Evolutionary conservation across 2,797 vertebrate genomes (phyloP).

Genomic region (Phoeniculus purpureus): DNA sequence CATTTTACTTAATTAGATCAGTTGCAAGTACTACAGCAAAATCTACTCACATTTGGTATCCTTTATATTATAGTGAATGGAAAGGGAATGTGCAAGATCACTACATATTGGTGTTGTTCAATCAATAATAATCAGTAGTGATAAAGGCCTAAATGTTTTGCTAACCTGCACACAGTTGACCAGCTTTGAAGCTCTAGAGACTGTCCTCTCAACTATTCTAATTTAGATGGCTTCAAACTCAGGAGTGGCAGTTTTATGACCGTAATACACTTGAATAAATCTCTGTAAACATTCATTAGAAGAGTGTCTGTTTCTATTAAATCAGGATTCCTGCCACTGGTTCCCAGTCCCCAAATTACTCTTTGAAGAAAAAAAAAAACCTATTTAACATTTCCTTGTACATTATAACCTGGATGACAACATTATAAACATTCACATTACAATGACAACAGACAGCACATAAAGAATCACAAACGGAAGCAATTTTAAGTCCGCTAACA

Average conservation of each 20-base stretch:
- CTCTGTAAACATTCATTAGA: not conserved
- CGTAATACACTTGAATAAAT: not conserved
- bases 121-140: not conserved
- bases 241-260: not conserved
- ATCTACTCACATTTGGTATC: not conserved
- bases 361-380: not conserved
- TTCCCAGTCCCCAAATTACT: not conserved
- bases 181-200: not conserved
- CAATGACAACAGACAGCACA: not conserved
- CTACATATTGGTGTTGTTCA: not conserved
- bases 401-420: not conserved
- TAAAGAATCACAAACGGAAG: not conserved
- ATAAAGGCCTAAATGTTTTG: not conserved
- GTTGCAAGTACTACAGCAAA: not conserved
- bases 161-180: not conserved
- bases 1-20: conserved; percentile 14
- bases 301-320: not conserved
- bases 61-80: not conserved
- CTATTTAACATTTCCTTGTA: not conserved
- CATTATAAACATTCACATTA: not conserved
- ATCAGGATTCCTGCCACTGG: not conserved
- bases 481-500: not conserved
- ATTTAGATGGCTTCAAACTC: not conserved
- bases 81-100: not conserved
- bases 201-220: rapidly evolving